Evolutionary conservation across 2,888 invertebrate species (phyloP).

Genomic region (Machimus rusticus): DNA sequence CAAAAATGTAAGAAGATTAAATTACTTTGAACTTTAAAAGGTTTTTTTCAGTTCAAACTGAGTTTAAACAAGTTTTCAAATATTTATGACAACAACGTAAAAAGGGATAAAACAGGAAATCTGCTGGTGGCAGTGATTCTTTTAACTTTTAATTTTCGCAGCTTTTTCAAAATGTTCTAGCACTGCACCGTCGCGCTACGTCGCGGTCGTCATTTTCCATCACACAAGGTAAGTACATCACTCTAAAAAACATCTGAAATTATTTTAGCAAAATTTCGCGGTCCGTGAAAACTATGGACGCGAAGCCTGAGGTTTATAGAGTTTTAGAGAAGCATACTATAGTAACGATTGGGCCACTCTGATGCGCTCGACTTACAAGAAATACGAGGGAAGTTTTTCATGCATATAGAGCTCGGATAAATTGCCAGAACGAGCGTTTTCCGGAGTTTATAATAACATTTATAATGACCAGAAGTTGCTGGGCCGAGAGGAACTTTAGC

Average conservation of each 20-base stretch:
- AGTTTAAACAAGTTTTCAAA: background rate
- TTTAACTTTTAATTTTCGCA: background rate
- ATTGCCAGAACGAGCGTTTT: background rate
- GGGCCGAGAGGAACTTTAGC: background rate
- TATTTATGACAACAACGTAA: background rate
- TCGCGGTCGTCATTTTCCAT: background rate
- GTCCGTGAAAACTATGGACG: background rate
- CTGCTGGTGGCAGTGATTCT: background rate
- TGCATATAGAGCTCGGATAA: background rate
- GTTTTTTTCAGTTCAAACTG: background rate
- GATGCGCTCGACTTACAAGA: background rate
- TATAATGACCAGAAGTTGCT: slow-evolving; percentile 8
- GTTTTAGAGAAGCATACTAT: background rate
- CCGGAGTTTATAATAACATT: slow-evolving; percentile 12
- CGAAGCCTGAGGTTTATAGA: background rate
- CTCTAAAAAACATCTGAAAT: background rate
- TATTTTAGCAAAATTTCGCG: background rate
- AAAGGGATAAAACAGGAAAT: background rate
- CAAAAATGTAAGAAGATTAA: background rate
- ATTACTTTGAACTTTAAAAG: background rate
- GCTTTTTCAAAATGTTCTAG: background rate
- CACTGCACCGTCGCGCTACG: background rate
- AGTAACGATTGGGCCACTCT: background rate
- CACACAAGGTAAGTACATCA: background rate
- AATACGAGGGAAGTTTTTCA: slow-evolving; percentile 2